These are phyloP conservation scores for Buteo buteo DNA, from an alignment of 2,113 vertebrate genomes.

Conservation along the genomic window DNA sequence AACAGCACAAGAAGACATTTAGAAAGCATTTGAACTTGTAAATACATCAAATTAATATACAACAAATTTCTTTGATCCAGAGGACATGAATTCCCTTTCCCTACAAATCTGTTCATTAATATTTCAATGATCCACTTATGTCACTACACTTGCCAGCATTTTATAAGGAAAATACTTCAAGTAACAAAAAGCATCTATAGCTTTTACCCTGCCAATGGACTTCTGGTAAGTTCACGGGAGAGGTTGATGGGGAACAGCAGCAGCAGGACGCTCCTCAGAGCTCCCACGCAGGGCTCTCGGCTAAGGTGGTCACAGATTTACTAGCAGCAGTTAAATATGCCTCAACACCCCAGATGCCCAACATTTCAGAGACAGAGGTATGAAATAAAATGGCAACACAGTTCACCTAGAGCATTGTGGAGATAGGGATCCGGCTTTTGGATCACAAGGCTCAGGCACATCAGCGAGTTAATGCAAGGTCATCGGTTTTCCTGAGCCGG, in stretches of 20 bases:
- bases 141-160: neutral
- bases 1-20: neutral
- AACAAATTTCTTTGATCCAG: slow-evolving; percentile 24
- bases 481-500: no score
- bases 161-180: neutral
- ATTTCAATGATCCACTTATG: neutral
- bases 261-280: neutral
- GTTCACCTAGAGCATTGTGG: rapidly evolving
- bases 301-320: neutral
- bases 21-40: neutral
- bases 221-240: neutral
- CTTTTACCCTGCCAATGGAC: neutral
- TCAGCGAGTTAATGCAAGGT: rapidly evolving
- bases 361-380: rapidly evolving
- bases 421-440: neutral
- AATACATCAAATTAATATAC: slow-evolving; percentile 40
- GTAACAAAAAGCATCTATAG: neutral
- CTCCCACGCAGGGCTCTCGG: neutral
- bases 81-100: neutral
- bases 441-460: neutral
- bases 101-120: neutral
- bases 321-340: rapidly evolving
- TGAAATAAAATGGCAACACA: rapidly evolving
- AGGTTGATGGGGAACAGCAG: neutral
- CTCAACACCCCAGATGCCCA: rapidly evolving